These are phyloP conservation scores for Montifringilla adamsi DNA, from an alignment of 2,113 vertebrate genomes.

Conservation along the genomic window DNA sequence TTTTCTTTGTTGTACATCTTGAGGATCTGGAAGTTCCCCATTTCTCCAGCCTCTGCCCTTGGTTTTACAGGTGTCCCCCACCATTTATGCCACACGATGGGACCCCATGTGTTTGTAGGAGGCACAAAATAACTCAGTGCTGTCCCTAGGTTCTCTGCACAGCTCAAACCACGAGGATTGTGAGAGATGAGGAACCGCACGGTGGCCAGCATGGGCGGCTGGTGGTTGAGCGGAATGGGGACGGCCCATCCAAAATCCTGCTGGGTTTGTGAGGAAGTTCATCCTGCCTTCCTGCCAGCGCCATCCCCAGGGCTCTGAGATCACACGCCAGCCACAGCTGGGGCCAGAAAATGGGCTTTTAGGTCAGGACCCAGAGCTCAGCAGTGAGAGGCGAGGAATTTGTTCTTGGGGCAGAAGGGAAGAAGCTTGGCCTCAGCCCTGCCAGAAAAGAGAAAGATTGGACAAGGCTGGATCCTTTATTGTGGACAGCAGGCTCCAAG, in stretches of 20 bases:
- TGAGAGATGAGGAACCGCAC: fast-evolving
- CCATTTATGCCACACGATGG: fast-evolving
- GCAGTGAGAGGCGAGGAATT: neutral
- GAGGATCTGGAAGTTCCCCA: neutral
- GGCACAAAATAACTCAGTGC: neutral
- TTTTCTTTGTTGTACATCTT: neutral
- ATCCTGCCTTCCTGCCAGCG: neutral
- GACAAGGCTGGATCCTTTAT: fast-evolving
- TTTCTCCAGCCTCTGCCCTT: neutral
- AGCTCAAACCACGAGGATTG: fast-evolving
- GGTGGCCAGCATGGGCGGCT: fast-evolving
- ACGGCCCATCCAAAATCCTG: neutral
- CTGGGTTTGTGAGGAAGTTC: neutral
- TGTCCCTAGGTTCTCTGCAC: fast-evolving
- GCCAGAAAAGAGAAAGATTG: fast-evolving
- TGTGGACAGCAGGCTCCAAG: neutral
- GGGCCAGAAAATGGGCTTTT: neutral
- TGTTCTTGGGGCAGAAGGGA: neutral
- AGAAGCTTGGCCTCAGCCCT: neutral
- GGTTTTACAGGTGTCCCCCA: neutral
- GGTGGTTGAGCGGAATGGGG: fast-evolving
- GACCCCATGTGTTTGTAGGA: neutral
- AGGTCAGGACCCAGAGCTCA: neutral
- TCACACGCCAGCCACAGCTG: neutral
- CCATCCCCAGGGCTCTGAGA: neutral